Evolutionary conservation across 1,140 invertebrate genomes (phyloP).

Genomic region (Reticulitermes speratus): DNA sequence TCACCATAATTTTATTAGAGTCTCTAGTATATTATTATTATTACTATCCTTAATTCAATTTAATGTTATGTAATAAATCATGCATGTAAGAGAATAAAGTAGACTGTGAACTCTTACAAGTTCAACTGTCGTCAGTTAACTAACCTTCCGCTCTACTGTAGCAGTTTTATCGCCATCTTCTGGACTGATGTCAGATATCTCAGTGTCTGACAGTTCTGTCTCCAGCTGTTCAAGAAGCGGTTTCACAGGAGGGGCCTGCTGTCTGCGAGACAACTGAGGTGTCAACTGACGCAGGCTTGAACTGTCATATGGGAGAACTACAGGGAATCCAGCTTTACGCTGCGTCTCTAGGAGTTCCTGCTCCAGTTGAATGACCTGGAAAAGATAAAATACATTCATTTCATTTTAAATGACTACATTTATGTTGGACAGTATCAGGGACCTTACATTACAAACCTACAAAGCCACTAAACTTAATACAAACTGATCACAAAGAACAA

Average conservation of each 20-base stretch:
- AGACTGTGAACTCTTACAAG: background rate
- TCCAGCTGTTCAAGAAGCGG: constrained; percentile 61
- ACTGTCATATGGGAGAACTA: constrained; percentile 76
- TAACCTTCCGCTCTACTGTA: constrained; percentile 67
- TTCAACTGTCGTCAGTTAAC: background rate
- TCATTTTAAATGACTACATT: too few species aligned
- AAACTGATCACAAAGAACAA: too few species aligned
- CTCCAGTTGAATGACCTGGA: constrained; percentile 65
- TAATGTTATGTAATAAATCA: too few species aligned
- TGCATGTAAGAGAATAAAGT: background rate
- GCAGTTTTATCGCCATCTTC: constrained; percentile 72
- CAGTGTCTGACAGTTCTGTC: constrained; percentile 66
- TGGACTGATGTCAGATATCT: constrained; percentile 68
- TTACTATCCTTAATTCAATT: background rate
- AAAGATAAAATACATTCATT: background rate
- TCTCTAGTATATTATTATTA: too few species aligned
- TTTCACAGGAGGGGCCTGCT: constrained; percentile 39
- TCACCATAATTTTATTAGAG: too few species aligned
- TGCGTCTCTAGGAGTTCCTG: constrained; percentile 77
- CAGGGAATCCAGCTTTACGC: constrained; percentile 80
- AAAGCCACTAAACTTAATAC: too few species aligned
- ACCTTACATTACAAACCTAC: too few species aligned
- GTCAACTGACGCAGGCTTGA: constrained; percentile 68
- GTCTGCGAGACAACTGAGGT: constrained; percentile 67
- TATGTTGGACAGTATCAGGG: too few species aligned